A percentile compares a stretch with the other conserved stretches of the same genome.
Conservation (phyloP, 2,113 vertebrate species). For the Triplophysa dalaica region DNA sequence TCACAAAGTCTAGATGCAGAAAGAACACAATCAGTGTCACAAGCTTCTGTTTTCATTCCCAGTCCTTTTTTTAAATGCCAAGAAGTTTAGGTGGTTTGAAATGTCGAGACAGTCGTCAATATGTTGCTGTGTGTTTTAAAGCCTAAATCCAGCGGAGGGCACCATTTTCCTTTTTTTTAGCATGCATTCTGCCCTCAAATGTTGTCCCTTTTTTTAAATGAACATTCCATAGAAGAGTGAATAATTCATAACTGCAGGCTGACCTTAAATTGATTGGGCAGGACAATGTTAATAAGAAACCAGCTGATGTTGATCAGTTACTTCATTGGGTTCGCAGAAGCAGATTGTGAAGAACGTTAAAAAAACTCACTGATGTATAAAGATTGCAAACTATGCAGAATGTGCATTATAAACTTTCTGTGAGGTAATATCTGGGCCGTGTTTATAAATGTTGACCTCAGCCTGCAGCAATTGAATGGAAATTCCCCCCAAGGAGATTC, state of each 20-base stretch:
- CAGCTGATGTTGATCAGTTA: conserved; percentile 27
- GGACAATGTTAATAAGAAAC: conserved; percentile 41
- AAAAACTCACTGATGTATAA: background rate
- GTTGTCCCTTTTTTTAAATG: background rate
- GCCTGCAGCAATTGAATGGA: background rate
- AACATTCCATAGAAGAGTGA: conserved; percentile 49
- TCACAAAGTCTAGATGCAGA: conserved; percentile 75
- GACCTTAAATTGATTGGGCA: conserved; percentile 20
- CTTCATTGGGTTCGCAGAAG: conserved; percentile 30
- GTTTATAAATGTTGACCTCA: conserved; percentile 14
- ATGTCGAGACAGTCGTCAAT: background rate
- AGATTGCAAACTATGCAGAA: background rate
- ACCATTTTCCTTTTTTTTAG: background rate
- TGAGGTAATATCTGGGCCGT: background rate
- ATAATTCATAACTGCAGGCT: conserved; percentile 47
- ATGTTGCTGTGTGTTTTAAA: background rate
- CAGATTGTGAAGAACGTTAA: background rate
- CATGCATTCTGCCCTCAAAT: background rate
- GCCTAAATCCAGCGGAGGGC: conserved; percentile 60
- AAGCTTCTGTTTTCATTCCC: conserved; percentile 12
- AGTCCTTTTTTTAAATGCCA: background rate
- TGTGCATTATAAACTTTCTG: background rate
- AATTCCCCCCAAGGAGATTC: conserved; percentile 20
- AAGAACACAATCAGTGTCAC: conserved; percentile 10
- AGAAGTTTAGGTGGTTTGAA: background rate